Evolutionary conservation across 2,888 invertebrate species (phyloP), one percentile per base, ranked within the genome.

Genomic region (Iselma pallidipennis): DNA sequence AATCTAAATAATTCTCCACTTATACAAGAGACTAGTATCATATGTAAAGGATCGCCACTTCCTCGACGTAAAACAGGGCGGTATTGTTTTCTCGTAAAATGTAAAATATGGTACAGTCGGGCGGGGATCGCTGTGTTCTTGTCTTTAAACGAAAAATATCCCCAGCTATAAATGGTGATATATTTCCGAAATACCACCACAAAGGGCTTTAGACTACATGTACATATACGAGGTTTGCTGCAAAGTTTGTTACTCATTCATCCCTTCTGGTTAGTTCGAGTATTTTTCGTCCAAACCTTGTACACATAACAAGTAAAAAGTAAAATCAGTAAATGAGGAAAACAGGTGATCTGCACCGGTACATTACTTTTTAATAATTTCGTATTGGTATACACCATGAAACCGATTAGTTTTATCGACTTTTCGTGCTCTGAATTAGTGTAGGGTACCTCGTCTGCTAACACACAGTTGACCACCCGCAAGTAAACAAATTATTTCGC

Each of bases 61-160:
- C 29, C 55, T 61, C 49, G 52, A 63, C 56, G 28, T 56, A 33
- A 45, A 55, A 55, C 61, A 62, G 61, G 61, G n/a, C 57, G 59
- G 65, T 65, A 67, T 67, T 67, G 67, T 67, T 65, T 67, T 67
- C 67, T 65, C 65, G 65, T 67, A 67, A 67, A 65, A 62, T 62
- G 67, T 67, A 63, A 67, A 65, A 61, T 67, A 67, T 67, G 49
- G 63, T 52, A 50, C 55, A 56, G 49, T 16, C 42, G 9, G 59
- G 42, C 55, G 49, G 63, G 63, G 59, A 64, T 58, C 62, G 57
- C 50, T 31, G 60, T 58, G 59, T 59, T 63, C 65, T 62, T 65
- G 63, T 59, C 61, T 65, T 65, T 65, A 48, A 56, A 58, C 63
- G 67, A 62, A 63, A 67, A 67, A 67, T 67, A 65, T 65, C 63